These are phyloP conservation scores for Altica lythri DNA, from an alignment of 2,888 invertebrate genomes.

Conservation along the genomic window DNA sequence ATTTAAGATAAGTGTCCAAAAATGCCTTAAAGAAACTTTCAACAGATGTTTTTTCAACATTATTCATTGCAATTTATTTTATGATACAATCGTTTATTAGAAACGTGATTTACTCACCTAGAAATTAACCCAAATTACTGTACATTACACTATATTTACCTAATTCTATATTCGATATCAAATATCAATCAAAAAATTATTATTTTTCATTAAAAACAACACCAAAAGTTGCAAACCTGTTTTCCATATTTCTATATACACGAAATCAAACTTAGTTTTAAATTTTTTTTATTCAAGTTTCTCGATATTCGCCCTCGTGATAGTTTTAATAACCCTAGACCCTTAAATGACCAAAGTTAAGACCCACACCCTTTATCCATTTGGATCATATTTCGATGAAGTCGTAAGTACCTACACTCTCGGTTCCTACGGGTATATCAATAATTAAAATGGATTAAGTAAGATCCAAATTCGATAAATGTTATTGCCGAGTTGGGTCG, in stretches of 20 bases:
- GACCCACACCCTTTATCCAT: constrained; percentile 6
- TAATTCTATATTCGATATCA: too few species aligned
- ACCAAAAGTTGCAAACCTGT: too few species aligned
- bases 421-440: constrained; percentile 13
- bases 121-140: too few species aligned
- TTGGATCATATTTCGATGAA: constrained; percentile 10
- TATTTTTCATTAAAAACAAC: too few species aligned
- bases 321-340: too few species aligned
- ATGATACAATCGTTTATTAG: constrained; percentile 1
- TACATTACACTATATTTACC: too few species aligned
- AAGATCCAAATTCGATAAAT: constrained; percentile 19
- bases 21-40: constrained; percentile 14
- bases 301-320: too few species aligned
- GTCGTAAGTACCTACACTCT: constrained; percentile 12
- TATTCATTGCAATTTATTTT: constrained; percentile 11
- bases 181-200: too few species aligned
- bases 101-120: too few species aligned
- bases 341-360: background rate
- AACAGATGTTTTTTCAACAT: constrained; percentile 1
- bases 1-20: constrained; percentile 37
- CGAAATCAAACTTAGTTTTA: too few species aligned
- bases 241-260: too few species aligned
- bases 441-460: constrained; percentile 20
- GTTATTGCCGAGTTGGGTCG: constrained; percentile 16
- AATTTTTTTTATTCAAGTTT: too few species aligned